Base-by-base conservation (phyloP, 53 echinoderm and acorn worm genomes). In the Crossaster papposus region DNA sequence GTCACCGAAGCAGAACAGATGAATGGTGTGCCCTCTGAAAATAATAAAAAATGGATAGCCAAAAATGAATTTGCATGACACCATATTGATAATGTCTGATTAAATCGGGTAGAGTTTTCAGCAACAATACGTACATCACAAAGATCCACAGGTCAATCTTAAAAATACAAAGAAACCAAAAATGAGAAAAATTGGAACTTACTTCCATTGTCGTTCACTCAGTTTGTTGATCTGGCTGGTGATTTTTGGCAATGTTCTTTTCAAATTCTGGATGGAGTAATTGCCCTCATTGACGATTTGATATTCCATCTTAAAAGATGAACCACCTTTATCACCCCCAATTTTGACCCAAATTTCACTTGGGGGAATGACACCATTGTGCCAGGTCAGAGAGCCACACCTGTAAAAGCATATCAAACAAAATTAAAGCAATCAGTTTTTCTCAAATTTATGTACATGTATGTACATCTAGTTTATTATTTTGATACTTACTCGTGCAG, bases 1-100 rank as follows among this genome's bases (percentile, higher is more conserved):
- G 55, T 89, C 89, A 31, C 89, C 89, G 7, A 89, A 89, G 18
- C 79, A 79, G 54, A 79, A 79, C n/a, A 79, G 54, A 22, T 13
- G 51, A 30, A 79, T 79, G 54, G 51, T 79, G 52, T 36, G 79
- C n/a, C 79, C 79, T 53, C 79, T 79, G 51, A 24, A 23, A 79
- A 52, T 5, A 51, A n/a, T n/a, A n/a, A n/a, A 78, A 15, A 78
- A 38, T 38, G 38, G 6, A 44, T 7, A 44, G 38, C 4, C 0
- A 36, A 35, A 78, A 23, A 30, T 44, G 14, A 3, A 0, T 22
- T 24, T 0, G 36, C n/a, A 20, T 14, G 35, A 37, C 36, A 22
- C 36, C 78, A 78, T n/a, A 36, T 78, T 44, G 6, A 44, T 44
- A 44, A 44, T 44, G 44, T 44, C 44, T 44, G 44, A 44, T 78